phyloP scores from a whole-genome alignment of 1,140 invertebrate genomes.

The Trichomalopsis sarcophagae region DNA sequence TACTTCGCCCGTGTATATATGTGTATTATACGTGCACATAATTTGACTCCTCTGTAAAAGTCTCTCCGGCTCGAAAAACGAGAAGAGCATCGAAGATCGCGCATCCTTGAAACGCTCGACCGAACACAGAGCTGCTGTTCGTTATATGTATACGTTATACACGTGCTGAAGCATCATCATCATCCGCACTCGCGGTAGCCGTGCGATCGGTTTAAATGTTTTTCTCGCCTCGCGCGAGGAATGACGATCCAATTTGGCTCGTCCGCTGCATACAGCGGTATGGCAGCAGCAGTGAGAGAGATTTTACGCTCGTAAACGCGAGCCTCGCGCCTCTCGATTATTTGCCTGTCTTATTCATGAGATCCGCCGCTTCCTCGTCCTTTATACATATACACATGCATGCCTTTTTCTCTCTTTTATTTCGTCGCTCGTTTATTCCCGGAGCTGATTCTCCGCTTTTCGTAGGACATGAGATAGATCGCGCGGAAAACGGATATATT shows the following conservation, averaged over 20 bases:
- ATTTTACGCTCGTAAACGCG: constrained; percentile 47
- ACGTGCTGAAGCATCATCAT: neutral
- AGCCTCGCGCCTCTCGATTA: constrained; percentile 14
- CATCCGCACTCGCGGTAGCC: neutral
- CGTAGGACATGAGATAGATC: too few species aligned
- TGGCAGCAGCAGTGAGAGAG: neutral
- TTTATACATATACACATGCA: neutral
- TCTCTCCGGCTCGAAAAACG: neutral
- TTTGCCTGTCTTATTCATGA: constrained; percentile 33
- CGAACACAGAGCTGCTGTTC: neutral
- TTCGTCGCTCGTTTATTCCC: too few species aligned
- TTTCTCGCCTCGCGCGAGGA: constrained; percentile 30
- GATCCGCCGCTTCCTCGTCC: neutral
- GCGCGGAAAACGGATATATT: too few species aligned
- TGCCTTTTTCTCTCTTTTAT: too few species aligned
- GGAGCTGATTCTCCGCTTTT: too few species aligned
- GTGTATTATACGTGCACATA: neutral
- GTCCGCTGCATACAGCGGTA: too few species aligned
- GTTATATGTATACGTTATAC: neutral
- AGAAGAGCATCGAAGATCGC: neutral
- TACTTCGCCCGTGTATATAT: neutral
- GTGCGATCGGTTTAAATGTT: constrained; percentile 21
- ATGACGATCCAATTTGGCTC: constrained; percentile 43
- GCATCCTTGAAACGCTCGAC: constrained; percentile 26
- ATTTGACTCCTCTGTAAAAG: neutral